Conservation (phyloP, 2,113 vertebrate genomes). For the Pomatostomus ruficeps region DNA sequence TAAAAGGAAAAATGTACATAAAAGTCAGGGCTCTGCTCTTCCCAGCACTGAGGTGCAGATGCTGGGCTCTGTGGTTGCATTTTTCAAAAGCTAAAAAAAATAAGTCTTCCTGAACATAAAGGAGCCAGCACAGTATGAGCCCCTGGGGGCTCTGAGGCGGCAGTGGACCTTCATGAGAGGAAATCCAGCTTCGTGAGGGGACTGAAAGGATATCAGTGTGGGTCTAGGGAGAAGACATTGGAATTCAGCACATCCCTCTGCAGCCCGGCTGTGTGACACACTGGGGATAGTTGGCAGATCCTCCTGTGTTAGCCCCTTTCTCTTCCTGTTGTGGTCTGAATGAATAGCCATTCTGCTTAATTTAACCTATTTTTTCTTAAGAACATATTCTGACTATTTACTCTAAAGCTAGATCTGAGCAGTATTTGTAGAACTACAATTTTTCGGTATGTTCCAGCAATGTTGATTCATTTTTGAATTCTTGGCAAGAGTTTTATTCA, state of each 20-base stretch:
- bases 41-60: accelerated
- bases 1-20: background rate
- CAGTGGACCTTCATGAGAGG: background rate
- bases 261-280: background rate
- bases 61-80: background rate
- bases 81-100: background rate
- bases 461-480: background rate
- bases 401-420: background rate
- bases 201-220: background rate
- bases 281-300: background rate
- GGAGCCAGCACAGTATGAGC: background rate
- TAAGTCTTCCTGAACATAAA: background rate
- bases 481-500: background rate
- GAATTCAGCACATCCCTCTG: background rate
- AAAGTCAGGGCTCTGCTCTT: background rate
- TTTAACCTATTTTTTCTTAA: slow-evolving; percentile 15
- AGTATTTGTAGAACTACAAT: background rate
- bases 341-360: slow-evolving; percentile 28
- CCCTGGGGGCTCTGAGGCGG: background rate
- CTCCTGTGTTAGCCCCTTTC: background rate
- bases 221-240: background rate
- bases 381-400: background rate
- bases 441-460: background rate
- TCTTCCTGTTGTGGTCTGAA: background rate
- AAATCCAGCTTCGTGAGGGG: background rate